Base-by-base conservation (phyloP, 2,888 invertebrate genomes). In the Drosophila differens region DNA sequence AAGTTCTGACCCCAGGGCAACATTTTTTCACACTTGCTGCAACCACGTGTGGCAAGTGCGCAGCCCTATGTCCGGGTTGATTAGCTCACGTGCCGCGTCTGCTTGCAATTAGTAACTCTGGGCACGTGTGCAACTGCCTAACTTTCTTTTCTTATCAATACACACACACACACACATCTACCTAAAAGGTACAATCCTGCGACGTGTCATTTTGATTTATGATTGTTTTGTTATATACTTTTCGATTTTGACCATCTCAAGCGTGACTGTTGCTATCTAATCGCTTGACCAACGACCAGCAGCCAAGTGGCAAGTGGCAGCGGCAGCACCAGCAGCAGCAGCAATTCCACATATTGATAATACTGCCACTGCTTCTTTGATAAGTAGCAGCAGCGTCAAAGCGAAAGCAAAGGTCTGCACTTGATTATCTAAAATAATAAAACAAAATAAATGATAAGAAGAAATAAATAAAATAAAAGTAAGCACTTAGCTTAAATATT, bases 1-100 rank as follows among this genome's bases (percentile, higher is more conserved):
- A 91, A 91, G 91, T 89, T 91, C 78, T 89, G 90, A 89, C 91
- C 90, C 81, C 68, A 82, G 90, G 91, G 44, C 51, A 47, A 44
- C 68, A 68, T 60, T 78, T 78, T 57, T 66, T 60, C 61, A 67
- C 60, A 63, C 75, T 71, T 62, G 73, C 72, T 55, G 62, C 73
- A 57, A 65, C 61, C 49, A 37, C 61, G 63, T 76, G 62, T 54
- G 51, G 59, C 70, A 66, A 59, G 44, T 55, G 60, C 54, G 60
- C 54, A 59, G 41, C 37, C 25, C 57, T 54, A 65, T 63, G 78
- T 85, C 85, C 75, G 81, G 85, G 90, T 90, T 79, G 90, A 88
- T 89, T 77, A 85, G 88, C 76, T 65, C 55, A 16, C 47, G 70
- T 62, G 57, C 57, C 44, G 67, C 49, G 41, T 52, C 44, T 47